phyloP scores from a whole-genome alignment of 1,140 invertebrate genomes.

The Ladona fulva region DNA sequence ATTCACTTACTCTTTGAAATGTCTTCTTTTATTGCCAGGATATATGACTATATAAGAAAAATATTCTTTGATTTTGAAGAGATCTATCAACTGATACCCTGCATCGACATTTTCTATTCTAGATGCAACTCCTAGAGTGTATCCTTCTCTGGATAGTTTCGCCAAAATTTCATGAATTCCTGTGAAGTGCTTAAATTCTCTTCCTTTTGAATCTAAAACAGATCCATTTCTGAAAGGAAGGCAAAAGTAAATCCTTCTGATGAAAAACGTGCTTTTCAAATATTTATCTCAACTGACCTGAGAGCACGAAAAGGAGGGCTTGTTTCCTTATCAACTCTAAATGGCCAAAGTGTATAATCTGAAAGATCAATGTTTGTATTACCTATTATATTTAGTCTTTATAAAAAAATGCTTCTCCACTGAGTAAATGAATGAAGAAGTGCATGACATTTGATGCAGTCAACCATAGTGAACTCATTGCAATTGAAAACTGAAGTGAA shows the following conservation, averaged over 20 bases:
- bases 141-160: slow-evolving; percentile 12
- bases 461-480: no score
- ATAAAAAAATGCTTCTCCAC: no score
- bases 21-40: slow-evolving; percentile 21
- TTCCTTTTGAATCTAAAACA: slow-evolving; percentile 10
- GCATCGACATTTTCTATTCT: slow-evolving; percentile 25
- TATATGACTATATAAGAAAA: slow-evolving; percentile 25
- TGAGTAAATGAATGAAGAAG: no score
- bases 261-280: no score
- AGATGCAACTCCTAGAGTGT: slow-evolving; percentile 23
- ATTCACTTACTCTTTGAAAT: slow-evolving; percentile 20
- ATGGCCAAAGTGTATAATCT: slow-evolving; percentile 23
- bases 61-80: slow-evolving; percentile 21
- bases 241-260: no score
- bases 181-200: slow-evolving; percentile 13
- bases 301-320: slow-evolving; percentile 12
- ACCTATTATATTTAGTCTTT: no score
- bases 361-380: background rate
- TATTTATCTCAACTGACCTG: no score
- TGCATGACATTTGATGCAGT: no score
- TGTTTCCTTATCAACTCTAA: slow-evolving; percentile 19
- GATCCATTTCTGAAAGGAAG: background rate
- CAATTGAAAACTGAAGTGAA: no score
- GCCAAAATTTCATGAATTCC: slow-evolving; percentile 17
- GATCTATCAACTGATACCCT: slow-evolving; percentile 24